Conservation (phyloP, 2,797 vertebrate species). For the Karalla daura region DNA sequence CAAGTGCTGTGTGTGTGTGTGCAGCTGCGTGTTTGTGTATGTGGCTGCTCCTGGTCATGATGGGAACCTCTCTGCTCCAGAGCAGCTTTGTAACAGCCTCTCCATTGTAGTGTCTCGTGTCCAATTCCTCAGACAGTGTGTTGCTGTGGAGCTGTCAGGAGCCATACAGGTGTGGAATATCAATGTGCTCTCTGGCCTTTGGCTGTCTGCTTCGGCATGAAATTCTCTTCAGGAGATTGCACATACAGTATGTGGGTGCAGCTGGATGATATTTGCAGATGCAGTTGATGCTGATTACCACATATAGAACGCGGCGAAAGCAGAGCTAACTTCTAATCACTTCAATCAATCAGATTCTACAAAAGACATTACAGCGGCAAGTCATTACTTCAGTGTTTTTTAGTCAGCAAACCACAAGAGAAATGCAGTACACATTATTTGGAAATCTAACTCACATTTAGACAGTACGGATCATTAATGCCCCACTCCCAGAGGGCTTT, state of each 20-base stretch:
- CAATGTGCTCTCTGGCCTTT: conserved; percentile 71
- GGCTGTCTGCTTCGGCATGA: conserved; percentile 55
- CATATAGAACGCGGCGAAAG: neutral
- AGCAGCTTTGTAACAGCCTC: conserved; percentile 66
- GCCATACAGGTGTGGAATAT: conserved; percentile 76
- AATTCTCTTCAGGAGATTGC: conserved; percentile 34
- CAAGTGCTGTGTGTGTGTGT: conserved; percentile 12
- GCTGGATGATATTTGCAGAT: conserved; percentile 24
- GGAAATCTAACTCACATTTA: neutral
- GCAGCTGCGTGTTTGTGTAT: conserved; percentile 41
- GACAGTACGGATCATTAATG: conserved; percentile 31
- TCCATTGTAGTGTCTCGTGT: conserved; percentile 75
- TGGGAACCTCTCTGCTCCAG: conserved; percentile 65
- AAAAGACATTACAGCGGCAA: conserved; percentile 8
- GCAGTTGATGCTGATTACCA: conserved; percentile 9
- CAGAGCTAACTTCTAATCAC: neutral
- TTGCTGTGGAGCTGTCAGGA: conserved; percentile 76
- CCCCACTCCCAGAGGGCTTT: conserved; percentile 5
- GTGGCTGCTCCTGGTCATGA: conserved; percentile 53
- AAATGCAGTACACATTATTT: conserved; percentile 22
- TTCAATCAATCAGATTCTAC: neutral
- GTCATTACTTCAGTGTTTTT: neutral
- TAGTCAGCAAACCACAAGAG: conserved; percentile 23
- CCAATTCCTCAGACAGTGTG: conserved; percentile 74
- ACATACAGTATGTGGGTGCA: conserved; percentile 9